Conservation (phyloP, 2,797 vertebrate genomes). For the Odontamblyopus rebecca region DNA sequence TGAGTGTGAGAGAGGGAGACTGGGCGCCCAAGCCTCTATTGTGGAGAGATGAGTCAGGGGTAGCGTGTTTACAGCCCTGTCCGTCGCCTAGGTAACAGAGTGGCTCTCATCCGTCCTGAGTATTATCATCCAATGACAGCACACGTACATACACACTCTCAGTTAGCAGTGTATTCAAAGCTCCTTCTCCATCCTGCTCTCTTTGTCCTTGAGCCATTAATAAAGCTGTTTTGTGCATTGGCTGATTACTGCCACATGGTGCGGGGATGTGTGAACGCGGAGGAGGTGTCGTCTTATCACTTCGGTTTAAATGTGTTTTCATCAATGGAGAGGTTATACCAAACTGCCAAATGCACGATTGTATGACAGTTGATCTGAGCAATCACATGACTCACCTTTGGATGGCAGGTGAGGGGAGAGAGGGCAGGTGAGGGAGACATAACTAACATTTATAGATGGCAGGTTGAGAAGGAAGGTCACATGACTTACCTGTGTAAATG, state of each 20-base stretch:
- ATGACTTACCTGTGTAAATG: too few species aligned
- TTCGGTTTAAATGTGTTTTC: constrained; percentile 46
- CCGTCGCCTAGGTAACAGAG: constrained; percentile 73
- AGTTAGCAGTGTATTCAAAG: constrained; percentile 67
- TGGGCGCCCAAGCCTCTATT: constrained; percentile 53
- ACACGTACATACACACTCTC: constrained; percentile 28
- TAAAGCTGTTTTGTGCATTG: constrained; percentile 65
- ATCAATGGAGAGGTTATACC: constrained; percentile 37
- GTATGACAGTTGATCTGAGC: constrained; percentile 4
- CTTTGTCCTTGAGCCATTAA: constrained; percentile 66
- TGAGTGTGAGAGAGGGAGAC: constrained; percentile 26
- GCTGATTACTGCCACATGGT: constrained; percentile 54
- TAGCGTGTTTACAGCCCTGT: constrained; percentile 73
- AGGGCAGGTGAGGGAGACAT: too few species aligned
- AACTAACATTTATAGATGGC: too few species aligned
- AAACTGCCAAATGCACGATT: constrained; percentile 4
- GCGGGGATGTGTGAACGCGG: constrained; percentile 51
- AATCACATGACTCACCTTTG: constrained; percentile 59
- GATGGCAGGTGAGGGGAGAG: too few species aligned
- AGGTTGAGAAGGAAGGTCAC: too few species aligned
- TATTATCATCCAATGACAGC: constrained; percentile 65
- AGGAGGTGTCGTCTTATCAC: constrained; percentile 35
- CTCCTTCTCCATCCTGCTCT: constrained; percentile 44
- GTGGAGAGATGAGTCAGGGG: constrained; percentile 75
- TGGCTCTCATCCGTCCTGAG: constrained; percentile 72